phyloP scores from a whole-genome alignment of 1,140 invertebrate genomes.

The Bombus superbus region DNA sequence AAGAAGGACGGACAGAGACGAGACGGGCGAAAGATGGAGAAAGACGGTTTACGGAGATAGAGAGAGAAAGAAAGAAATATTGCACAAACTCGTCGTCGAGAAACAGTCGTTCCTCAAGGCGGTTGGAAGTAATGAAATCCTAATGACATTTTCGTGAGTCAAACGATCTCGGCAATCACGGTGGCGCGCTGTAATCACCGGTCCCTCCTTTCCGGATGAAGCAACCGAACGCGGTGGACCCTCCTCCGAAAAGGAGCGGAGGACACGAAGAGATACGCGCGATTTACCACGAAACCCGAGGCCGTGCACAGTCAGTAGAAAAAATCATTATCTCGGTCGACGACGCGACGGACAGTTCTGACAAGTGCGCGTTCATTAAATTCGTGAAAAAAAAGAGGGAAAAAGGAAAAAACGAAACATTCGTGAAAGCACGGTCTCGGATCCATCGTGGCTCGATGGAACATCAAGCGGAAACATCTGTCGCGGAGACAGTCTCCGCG shows the following conservation, averaged over 20 bases:
- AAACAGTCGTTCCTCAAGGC: conserved; percentile 63
- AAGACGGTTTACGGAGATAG: neutral
- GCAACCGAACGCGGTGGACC: conserved; percentile 59
- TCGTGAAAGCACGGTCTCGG: neutral
- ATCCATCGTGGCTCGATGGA: neutral
- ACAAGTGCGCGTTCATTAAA: conserved; percentile 46
- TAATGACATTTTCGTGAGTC: conserved; percentile 80
- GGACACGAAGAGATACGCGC: conserved; percentile 24
- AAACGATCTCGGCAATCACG: conserved; percentile 73
- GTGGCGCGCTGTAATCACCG: conserved; percentile 66
- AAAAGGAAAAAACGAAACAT: neutral
- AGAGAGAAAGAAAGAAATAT: conserved; percentile 39
- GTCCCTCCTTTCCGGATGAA: conserved; percentile 72
- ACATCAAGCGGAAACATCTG: conserved; percentile 1
- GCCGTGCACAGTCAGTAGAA: conserved; percentile 27
- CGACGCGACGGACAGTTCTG: conserved; percentile 46
- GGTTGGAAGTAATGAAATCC: conserved; percentile 75
- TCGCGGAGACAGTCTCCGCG: neutral
- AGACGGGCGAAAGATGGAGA: neutral
- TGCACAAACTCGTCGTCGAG: conserved; percentile 67
- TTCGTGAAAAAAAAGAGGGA: neutral
- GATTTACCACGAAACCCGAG: conserved; percentile 14
- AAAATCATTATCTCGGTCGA: conserved; percentile 51
- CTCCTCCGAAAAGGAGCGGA: conserved; percentile 56
- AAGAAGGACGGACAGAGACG: conserved; percentile 31